Conservation (phyloP, 2,888 invertebrate genomes). For the Chromoteleia sp. region DNA sequence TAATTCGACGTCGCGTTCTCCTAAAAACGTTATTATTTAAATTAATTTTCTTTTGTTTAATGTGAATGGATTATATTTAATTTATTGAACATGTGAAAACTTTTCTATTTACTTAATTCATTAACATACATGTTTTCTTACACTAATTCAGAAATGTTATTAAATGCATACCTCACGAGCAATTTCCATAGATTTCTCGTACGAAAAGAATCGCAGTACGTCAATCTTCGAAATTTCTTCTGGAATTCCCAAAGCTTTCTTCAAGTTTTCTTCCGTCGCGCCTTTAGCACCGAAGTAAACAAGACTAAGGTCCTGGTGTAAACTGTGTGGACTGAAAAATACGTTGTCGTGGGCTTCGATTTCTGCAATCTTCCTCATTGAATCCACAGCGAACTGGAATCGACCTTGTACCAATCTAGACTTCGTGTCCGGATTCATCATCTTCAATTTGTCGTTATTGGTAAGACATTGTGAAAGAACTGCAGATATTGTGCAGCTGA, state of each 20-base stretch:
- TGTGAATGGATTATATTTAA: no score
- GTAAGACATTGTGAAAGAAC: conserved; percentile 85
- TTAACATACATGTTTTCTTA: no score
- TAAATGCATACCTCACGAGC: conserved; percentile 65
- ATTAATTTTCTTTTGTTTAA: neutral
- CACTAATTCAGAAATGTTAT: neutral
- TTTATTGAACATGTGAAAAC: no score
- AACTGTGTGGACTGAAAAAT: conserved; percentile 95
- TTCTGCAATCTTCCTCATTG: conserved; percentile 89
- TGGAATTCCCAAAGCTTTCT: conserved; percentile 87
- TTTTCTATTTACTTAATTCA: neutral
- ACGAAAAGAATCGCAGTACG: conserved; percentile 89
- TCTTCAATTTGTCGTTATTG: conserved; percentile 82
- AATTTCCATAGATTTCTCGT: conserved; percentile 88
- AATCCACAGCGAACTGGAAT: conserved; percentile 89
- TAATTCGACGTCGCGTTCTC: conserved; percentile 86
- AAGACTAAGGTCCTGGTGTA: conserved; percentile 91
- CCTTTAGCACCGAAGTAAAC: conserved; percentile 92
- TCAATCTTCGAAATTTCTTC: conserved; percentile 88
- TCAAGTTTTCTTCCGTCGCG: conserved; percentile 89
- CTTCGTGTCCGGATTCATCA: conserved; percentile 78
- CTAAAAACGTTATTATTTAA: conserved; percentile 63
- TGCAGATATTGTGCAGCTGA: conserved; percentile 17
- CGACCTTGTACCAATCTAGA: conserved; percentile 87
- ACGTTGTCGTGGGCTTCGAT: conserved; percentile 90